Evolutionary conservation across 2,888 invertebrate species (phyloP), one percentile per base, ranked within the genome.

Genomic region (Trichopoda pennipes): DNA sequence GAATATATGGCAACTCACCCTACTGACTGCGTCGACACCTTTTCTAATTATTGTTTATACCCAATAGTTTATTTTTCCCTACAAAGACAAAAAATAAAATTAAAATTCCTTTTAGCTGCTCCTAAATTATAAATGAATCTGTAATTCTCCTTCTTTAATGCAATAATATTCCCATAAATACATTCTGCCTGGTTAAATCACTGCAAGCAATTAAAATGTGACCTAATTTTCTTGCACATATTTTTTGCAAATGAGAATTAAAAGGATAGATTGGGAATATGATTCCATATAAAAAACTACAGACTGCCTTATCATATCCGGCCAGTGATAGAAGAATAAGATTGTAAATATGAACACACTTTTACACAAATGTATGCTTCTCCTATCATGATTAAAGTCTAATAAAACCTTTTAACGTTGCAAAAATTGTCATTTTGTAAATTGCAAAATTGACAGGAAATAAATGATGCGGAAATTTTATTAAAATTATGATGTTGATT

Each of bases 381-480:
- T 23, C 12, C 14, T 44, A 61, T 63, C 47, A 28, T 64, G 32
- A 42, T 51, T 14, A 42, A 64, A 44, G 28, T 63, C 42, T 32
- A 58, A 56, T 38, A 56, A 73, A 77, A 60, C 17, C 17, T 49
- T 42, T 55, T 35, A 77, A 70, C 47, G 14, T 60, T 78, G 53
- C 17, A 64, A 72, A 60, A 60, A 49, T 61, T 78, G 53, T 66
- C 75, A 68, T 68, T 21, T 74, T 35, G 53, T 60, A 28, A 8
- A 55, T 51, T 53, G 47, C 17, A 60, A 66, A 74, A 60, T 28
- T 69, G 70, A 63, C 49, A 72, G 78, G 55, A 79, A 72, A 70
- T 82, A 61, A 75, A 61, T 70, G 55, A 56, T 75, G 17, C 75
- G 82, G 82, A 82, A 72, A 77, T 81, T 81, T 42, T 51, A 72